Percentiles rank a stretch among this genome's conserved stretches.
phyloP scores from a whole-genome alignment of 2,113 vertebrate genomes.

The Plecturocebus donacophilus region DNA sequence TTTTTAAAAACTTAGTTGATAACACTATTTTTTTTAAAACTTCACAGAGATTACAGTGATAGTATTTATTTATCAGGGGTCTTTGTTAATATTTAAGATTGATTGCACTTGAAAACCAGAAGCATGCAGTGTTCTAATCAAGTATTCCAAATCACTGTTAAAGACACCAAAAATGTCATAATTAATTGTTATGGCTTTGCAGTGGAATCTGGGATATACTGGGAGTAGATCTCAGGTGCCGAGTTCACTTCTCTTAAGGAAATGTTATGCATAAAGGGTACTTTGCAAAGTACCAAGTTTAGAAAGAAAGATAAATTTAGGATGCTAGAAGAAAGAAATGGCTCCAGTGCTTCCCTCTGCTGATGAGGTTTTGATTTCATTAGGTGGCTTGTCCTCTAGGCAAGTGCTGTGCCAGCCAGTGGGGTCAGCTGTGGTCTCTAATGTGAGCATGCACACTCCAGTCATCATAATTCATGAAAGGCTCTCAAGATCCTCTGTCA shows the following conservation, averaged over 20 bases:
- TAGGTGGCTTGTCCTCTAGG: neutral
- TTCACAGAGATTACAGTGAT: neutral
- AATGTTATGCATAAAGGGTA: slow-evolving; percentile 42
- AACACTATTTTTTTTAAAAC: neutral
- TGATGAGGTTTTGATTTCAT: neutral
- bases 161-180: slow-evolving; percentile 8
- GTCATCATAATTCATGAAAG: neutral
- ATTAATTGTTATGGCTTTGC: slow-evolving; percentile 32
- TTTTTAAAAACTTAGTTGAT: neutral
- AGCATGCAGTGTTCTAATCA: neutral
- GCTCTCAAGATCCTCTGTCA: neutral
- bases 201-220: neutral
- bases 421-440: neutral
- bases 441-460: neutral
- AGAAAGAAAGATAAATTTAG: slow-evolving; percentile 43
- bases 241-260: slow-evolving; percentile 38
- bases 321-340: neutral
- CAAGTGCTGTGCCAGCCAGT: neutral
- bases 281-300: slow-evolving; percentile 37
- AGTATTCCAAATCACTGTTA: slow-evolving; percentile 38
- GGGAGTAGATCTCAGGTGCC: neutral
- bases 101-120: neutral
- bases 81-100: neutral
- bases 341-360: neutral
- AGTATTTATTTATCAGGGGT: neutral